Evolutionary conservation across 2,113 vertebrate genomes (phyloP).

Genomic region (Pimephales promelas): DNA sequence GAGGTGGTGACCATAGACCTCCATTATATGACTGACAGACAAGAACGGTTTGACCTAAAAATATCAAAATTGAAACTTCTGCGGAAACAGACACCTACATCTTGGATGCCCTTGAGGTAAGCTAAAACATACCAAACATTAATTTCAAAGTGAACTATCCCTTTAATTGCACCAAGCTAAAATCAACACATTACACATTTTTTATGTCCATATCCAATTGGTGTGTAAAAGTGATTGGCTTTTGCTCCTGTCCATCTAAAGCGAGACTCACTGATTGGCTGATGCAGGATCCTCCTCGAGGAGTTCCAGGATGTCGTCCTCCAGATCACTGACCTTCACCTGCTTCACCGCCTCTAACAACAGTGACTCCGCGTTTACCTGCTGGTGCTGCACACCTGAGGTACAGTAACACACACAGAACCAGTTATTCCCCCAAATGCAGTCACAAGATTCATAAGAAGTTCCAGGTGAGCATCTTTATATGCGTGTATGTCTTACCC

Average conservation of each 20-base stretch:
- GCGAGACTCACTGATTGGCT: conserved; percentile 70
- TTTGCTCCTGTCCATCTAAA: background rate
- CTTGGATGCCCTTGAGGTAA: no score
- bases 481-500: conserved; percentile 73
- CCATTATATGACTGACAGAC: no score
- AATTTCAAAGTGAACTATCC: no score
- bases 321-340: conserved; percentile 93
- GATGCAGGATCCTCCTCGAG: conserved; percentile 85
- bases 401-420: conserved; percentile 32
- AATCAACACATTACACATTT: background rate
- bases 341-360: conserved; percentile 94
- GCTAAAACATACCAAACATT: no score
- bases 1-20: no score
- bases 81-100: no score
- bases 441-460: background rate
- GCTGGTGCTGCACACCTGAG: conserved; percentile 84
- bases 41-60: no score
- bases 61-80: no score
- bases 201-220: background rate
- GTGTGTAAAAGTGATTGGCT: background rate
- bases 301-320: conserved; percentile 92
- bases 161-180: no score
- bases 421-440: background rate
- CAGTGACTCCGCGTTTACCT: conserved; percentile 84
- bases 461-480: background rate